Evolutionary conservation across 2,113 vertebrate genomes (phyloP).

Genomic region (Chrysemys picta): DNA sequence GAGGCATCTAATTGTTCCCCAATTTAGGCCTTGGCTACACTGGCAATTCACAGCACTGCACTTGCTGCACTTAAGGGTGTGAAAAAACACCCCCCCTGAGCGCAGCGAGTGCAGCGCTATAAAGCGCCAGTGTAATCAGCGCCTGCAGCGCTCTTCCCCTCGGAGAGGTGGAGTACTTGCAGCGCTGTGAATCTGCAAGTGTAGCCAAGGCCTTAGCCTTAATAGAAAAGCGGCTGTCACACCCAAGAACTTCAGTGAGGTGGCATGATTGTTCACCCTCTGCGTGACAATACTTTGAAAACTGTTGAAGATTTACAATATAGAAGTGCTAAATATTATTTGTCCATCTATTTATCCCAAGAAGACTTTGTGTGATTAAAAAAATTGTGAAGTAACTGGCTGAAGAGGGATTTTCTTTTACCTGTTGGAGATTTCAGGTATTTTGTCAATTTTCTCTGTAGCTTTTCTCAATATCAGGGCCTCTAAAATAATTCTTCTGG

Average conservation of each 20-base stretch:
- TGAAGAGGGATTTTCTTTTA: background rate
- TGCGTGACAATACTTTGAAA: background rate
- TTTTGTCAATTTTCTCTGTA: conserved; percentile 24
- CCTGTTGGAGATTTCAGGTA: background rate
- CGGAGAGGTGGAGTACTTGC: too few species aligned
- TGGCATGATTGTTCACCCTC: background rate
- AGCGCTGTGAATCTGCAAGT: too few species aligned
- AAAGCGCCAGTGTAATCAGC: too few species aligned
- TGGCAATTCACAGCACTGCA: too few species aligned
- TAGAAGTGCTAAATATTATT: background rate
- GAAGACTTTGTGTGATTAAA: background rate
- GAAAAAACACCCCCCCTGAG: too few species aligned
- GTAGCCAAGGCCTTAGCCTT: fast-evolving
- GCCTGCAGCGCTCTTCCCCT: too few species aligned
- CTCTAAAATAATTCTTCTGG: conserved; percentile 67
- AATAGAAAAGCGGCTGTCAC: fast-evolving
- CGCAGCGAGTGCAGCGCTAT: too few species aligned
- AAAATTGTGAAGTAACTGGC: background rate
- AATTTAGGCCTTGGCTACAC: background rate
- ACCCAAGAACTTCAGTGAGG: background rate
- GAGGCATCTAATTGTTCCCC: background rate
- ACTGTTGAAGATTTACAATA: fast-evolving
- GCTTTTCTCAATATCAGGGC: conserved; percentile 53
- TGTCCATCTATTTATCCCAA: background rate
- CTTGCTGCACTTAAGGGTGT: too few species aligned